Base-by-base conservation (phyloP, 2,888 invertebrate species). In the Spilosoma lubricipeda region DNA sequence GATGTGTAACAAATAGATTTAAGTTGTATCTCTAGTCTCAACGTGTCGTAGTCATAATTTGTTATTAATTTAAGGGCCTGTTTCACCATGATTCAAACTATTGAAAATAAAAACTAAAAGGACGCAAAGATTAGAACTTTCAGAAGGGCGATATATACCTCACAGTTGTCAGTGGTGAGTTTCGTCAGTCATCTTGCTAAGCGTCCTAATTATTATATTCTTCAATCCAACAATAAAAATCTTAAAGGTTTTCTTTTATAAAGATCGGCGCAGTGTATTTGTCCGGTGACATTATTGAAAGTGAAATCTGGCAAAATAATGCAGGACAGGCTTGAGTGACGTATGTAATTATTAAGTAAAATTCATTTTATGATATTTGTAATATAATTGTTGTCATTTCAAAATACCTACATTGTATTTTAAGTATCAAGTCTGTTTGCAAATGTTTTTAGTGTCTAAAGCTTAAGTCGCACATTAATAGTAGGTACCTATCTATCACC, bases 1-100 rank as follows among this genome's bases (percentile, higher is more conserved):
- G 77, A 70, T 71, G 64, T 82, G 63, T 87, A 87, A 86, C 82
- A 76, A 81, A 85, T 89, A 87, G 87, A 67, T 86, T 87, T 92
- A 93, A 91, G 90, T 91, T 94, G 89, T 93, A 91, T 90, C 87
- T 95, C 95, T 95, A 95, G 95, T 95, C 95, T 93, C 91, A 91
- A 92, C 86, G 88, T 89, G 89, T 92, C 88, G 86, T 93, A 93
- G 93, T 93, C 91, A 92, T 94, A 93, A 91, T 90, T 92, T 89
- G 88, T 89, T 88, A 89, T 89, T 86, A 86, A 80, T 83, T 86
- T 90, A 87, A 69, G 70, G 42, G n/a, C 68, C 66, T 67, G 56
- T 66, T 59, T 66, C 33, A 67, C 18, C 30, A 48, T 39, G 20
- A 20, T 67, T 23, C 27, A 65, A 30, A 30, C 27, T 63, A 70